Evolutionary conservation across 2,797 vertebrate genomes (phyloP).

Genomic region (Channa striata): DNA sequence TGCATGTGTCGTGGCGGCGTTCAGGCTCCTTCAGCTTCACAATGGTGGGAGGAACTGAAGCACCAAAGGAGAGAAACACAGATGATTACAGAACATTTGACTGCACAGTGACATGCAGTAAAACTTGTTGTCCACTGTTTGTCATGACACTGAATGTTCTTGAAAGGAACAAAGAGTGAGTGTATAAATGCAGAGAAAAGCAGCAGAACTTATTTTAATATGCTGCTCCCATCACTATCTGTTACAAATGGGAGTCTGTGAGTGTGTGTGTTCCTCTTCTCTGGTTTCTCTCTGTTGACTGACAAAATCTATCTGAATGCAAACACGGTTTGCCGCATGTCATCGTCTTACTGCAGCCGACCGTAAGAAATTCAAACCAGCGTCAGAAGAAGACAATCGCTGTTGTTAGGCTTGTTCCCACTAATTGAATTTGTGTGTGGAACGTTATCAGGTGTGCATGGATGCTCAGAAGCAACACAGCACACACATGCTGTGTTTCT

Average conservation of each 20-base stretch:
- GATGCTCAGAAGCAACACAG: background rate
- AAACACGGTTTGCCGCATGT: slow-evolving; percentile 52
- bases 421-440: background rate
- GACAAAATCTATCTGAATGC: slow-evolving; percentile 43
- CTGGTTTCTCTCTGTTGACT: slow-evolving; percentile 63
- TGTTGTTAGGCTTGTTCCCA: background rate
- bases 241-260: slow-evolving; percentile 33
- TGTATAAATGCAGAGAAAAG: background rate
- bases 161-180: slow-evolving; percentile 78
- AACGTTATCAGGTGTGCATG: background rate
- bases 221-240: slow-evolving; percentile 55
- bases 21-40: slow-evolving; percentile 90
- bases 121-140: background rate
- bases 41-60: slow-evolving; percentile 91
- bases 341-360: slow-evolving; percentile 36
- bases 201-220: slow-evolving; percentile 28
- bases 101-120: background rate
- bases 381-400: background rate
- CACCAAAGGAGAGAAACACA: background rate
- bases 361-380: slow-evolving; percentile 10
- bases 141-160: slow-evolving; percentile 49
- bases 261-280: slow-evolving; percentile 36
- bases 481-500: background rate
- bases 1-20: slow-evolving; percentile 93
- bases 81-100: no score